Base-by-base conservation (phyloP, 2,888 invertebrate genomes). In the Aleiodes alternator region DNA sequence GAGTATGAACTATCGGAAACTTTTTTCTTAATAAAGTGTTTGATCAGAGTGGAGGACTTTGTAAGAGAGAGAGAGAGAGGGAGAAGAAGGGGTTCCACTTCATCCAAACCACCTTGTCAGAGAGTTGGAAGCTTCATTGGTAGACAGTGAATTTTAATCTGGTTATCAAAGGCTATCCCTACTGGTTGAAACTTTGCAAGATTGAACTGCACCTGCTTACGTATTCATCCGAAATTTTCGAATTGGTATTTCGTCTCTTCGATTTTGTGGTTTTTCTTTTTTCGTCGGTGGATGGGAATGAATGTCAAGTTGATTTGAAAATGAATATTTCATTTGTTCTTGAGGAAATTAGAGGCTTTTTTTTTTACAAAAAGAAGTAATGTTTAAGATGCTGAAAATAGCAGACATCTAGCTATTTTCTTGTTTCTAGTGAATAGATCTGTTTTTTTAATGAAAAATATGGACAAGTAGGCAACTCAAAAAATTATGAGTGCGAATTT, bases 1-100 rank as follows among this genome's bases (percentile, higher is more conserved):
- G 61, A 61, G 61, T 38, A 61, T 61, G 34, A 61, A 61, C 61
- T 84, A 82, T 85, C 81, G 82, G 79, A 84, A 86, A 86, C 80
- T 86, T 86, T 43, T 86, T 84, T 85, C 64, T 85, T 85, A 85
- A 86, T 86, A 86, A 86, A 85, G 86, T 84, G 84, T 86, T 85
- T 85, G 84, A 86, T 86, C 85, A 85, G 84, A 59, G 57, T 70
- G 55, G 75, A 73, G 69, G 73, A 71, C 59, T 70, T 59, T 53
- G 48, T 8, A 14, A 31, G 23, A 4, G 38, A 38, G 34, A 43
- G 23, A 14, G 50, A 14, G 66, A 66, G 16, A 55, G 16, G 23
- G 43, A 7, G 53, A 16, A 55, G 55, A 53, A 14, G 59, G 7
- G 55, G 43, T 38, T 51, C 48, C 50, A 31, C 61, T 73, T 69